Base-by-base conservation (phyloP, 1,140 invertebrate genomes). In the Hylyphantes graminicola region DNA sequence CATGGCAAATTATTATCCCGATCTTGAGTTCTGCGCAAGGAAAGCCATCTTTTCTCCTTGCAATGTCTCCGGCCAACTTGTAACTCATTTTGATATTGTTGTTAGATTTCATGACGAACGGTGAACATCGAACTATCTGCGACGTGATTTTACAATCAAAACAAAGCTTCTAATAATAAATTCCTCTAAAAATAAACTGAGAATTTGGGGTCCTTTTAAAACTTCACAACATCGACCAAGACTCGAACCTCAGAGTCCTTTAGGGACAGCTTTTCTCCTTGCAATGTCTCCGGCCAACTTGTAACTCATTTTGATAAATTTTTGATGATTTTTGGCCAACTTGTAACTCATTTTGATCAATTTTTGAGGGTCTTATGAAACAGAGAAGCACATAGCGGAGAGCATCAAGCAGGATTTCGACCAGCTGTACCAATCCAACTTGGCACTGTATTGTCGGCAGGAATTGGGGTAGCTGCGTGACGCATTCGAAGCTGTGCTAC, bases 371-470 rank as follows among this genome's bases (percentile, higher is more conserved):
- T 87, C 53, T 88, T n/a, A 87, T 21, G 85, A 82, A 2, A 87
- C 87, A 0, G 87, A 88, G 77, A 88, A 88, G 35, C 87, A 87
- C 50, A 87, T 88, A 0, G 87, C 87, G 0, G 87, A 88, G 70
- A 87, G 86, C 78, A 87, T 88, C 51, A 88, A 88, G 63, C 87
- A 88, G 82, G 87, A 88, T 70, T 88, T 88, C 63, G 87, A 88
- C 82, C 81, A 87, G 21, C 12, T 87, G 17, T 88, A 87, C 61
- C 63, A 86, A n/a, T 13, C 87, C 87, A 13, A 88, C 87, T 5
- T 88, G 87, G 87, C 87, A 88, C 74, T 88, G 87, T 73, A 88
- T 88, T 15, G 87, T 87, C 6, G 87, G 87, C 6, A 57, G 87
- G 51, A 88, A 88, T 70, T 88, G 87, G 87, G 87, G 87, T 15